phyloP scores from a whole-genome alignment of 2,797 vertebrate species.

The Notamacropus eugenii region DNA sequence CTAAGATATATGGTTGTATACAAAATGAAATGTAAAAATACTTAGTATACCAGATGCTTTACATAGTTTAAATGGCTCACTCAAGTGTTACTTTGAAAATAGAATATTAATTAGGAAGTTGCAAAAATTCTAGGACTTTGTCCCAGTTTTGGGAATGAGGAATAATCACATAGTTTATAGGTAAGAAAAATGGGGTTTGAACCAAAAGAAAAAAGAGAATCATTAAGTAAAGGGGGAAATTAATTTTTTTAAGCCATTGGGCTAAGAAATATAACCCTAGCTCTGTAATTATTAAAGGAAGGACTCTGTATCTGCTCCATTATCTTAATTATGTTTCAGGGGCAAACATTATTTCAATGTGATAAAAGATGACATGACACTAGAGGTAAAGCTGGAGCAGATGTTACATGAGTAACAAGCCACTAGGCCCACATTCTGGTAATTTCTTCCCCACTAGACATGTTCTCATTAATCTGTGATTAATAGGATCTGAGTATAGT shows the following conservation, averaged over 20 bases:
- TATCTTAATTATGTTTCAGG: slow-evolving; percentile 89
- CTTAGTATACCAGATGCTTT: neutral
- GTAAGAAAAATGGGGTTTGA: slow-evolving; percentile 50
- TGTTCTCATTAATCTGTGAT: slow-evolving; percentile 90
- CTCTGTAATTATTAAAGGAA: slow-evolving; percentile 86
- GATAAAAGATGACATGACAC: slow-evolving; percentile 89
- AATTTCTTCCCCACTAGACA: slow-evolving; percentile 87
- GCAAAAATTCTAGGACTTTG: slow-evolving; percentile 48
- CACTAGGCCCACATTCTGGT: slow-evolving; percentile 85
- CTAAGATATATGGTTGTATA: slow-evolving; percentile 4
- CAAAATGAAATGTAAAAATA: slow-evolving; percentile 29
- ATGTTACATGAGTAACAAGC: slow-evolving; percentile 88
- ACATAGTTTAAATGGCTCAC: slow-evolving; percentile 34
- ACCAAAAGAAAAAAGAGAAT: slow-evolving; percentile 76
- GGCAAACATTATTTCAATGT: slow-evolving; percentile 89
- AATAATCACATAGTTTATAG: slow-evolving; percentile 70
- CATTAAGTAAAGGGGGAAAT: slow-evolving; percentile 81
- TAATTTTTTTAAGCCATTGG: slow-evolving; percentile 75
- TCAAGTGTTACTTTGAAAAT: slow-evolving; percentile 41
- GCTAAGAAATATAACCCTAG: slow-evolving; percentile 82
- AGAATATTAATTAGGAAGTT: slow-evolving; percentile 55
- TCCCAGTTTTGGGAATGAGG: slow-evolving; percentile 70
- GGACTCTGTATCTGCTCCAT: slow-evolving; percentile 81
- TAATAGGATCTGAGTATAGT: slow-evolving; percentile 89
- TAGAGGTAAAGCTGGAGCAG: slow-evolving; percentile 87